Evolutionary conservation across 1,140 invertebrate species (phyloP).

Genomic region (Penaeus vannamei): DNA sequence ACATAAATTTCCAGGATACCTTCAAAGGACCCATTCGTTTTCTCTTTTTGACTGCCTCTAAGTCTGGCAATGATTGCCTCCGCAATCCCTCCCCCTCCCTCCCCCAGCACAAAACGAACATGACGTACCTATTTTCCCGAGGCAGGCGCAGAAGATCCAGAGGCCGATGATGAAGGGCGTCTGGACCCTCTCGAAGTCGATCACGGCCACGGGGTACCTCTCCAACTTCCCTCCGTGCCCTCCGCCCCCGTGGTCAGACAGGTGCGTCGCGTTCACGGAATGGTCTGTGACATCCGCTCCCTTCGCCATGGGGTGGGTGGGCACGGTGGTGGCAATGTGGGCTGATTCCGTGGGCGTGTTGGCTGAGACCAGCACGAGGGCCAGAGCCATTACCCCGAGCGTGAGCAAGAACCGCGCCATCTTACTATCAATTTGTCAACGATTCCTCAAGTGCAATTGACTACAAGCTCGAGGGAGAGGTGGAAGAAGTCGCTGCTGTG

Average conservation of each 20-base stretch:
- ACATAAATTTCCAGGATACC: too few species aligned
- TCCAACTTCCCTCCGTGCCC: conserved; percentile 68
- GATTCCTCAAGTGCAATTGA: too few species aligned
- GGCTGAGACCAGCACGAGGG: background rate
- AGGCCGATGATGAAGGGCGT: conserved; percentile 93
- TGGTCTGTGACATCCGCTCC: background rate
- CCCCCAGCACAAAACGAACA: background rate
- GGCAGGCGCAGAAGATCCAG: conserved; percentile 94
- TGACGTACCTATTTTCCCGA: conserved; percentile 92
- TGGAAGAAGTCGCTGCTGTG: background rate
- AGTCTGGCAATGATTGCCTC: background rate
- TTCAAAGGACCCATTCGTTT: too few species aligned
- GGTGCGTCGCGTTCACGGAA: background rate
- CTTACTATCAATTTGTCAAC: too few species aligned
- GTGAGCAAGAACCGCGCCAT: background rate
- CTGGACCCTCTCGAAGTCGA: conserved; percentile 90
- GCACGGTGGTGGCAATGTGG: background rate
- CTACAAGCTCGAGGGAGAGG: background rate
- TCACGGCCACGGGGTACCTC: conserved; percentile 82
- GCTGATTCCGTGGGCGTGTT: conserved; percentile 35
- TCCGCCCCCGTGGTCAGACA: background rate
- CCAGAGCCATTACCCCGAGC: conserved; percentile 3
- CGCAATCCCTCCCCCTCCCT: too few species aligned
- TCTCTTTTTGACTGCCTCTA: too few species aligned
- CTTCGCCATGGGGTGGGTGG: too few species aligned